Percentiles rank a stretch among this genome's conserved stretches.
phyloP scores from a whole-genome alignment of 1,140 invertebrate genomes.

The Coenobita brevimanus region DNA sequence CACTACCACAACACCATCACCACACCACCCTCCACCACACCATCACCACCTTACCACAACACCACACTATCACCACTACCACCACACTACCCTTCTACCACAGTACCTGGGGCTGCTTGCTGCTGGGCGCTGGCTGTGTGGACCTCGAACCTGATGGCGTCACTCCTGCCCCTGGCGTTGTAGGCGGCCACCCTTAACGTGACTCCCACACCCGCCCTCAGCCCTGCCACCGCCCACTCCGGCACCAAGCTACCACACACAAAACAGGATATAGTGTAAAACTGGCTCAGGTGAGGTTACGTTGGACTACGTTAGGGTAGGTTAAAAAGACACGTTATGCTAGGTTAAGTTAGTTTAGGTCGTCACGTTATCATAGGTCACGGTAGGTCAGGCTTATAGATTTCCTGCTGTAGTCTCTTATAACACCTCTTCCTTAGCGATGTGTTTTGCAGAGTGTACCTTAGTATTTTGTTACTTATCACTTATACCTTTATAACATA shows the following conservation, averaged over 20 bases:
- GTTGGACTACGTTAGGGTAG: no score
- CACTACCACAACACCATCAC: no score
- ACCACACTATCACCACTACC: not conserved
- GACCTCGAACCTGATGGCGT: conserved; percentile 41
- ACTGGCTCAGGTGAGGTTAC: not conserved
- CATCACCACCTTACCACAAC: not conserved
- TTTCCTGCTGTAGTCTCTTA: no score
- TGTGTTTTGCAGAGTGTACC: no score
- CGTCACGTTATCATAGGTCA: no score
- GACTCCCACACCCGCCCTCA: conserved; percentile 41
- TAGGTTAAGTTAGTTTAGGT: no score
- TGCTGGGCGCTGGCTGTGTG: conserved; percentile 55
- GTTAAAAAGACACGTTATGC: no score
- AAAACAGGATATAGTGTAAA: not conserved
- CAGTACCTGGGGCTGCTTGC: conserved; percentile 27
- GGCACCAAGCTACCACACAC: conserved; percentile 28
- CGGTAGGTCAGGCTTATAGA: no score
- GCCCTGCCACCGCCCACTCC: conserved; percentile 33
- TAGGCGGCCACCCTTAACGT: conserved; percentile 43
- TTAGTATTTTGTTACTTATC: no score
- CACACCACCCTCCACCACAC: no score
- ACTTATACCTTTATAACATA: no score
- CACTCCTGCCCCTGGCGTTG: conserved; percentile 36
- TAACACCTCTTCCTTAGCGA: no score
- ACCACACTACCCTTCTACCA: not conserved